Conservation (phyloP, 1,140 invertebrate species). For the Elysia chlorotica region DNA sequence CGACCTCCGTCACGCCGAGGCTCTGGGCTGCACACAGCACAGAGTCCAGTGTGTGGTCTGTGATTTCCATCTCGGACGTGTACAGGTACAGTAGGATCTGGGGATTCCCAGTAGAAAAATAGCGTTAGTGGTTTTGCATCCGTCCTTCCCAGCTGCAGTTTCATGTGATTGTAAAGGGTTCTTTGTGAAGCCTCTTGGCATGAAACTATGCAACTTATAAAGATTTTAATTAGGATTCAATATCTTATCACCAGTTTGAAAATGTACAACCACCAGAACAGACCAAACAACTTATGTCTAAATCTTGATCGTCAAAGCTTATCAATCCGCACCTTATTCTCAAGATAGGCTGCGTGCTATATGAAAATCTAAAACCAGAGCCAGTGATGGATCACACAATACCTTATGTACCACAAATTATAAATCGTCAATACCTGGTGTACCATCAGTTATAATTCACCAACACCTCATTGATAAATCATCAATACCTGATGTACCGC, state of each 20-base stretch:
- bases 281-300: no score
- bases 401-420: no score
- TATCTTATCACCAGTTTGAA: background rate
- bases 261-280: background rate
- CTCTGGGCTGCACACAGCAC: background rate
- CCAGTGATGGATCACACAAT: no score
- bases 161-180: background rate
- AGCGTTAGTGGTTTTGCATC: background rate
- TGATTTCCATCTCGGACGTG: constrained; percentile 17
- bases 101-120: background rate
- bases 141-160: background rate
- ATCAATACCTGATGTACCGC: no score
- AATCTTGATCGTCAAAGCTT: no score
- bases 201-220: background rate
- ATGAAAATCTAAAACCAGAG: no score
- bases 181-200: background rate
- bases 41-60: constrained; percentile 2
- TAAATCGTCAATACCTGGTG: no score
- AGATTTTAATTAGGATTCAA: background rate
- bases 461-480: no score
- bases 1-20: constrained; percentile 5
- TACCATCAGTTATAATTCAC: no score
- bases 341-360: no score
- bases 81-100: constrained; percentile 22
- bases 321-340: no score